phyloP scores from a whole-genome alignment of 2,888 invertebrate species.

The Epiblema foenella region DNA sequence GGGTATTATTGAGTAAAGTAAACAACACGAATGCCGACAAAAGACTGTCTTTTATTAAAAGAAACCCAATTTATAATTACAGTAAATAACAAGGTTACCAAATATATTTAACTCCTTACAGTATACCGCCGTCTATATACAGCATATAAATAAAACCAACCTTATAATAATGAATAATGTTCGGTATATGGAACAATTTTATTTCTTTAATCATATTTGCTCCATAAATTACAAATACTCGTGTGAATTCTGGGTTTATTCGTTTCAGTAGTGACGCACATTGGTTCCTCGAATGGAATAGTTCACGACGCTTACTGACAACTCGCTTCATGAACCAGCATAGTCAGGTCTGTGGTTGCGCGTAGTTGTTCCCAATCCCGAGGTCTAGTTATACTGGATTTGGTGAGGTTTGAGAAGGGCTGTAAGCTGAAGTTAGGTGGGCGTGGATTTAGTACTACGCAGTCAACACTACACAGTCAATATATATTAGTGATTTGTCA shows the following conservation, averaged over 20 bases:
- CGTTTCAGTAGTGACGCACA: conserved; percentile 14
- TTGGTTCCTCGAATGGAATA: conserved; percentile 7
- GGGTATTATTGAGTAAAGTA: too few relatives aligned
- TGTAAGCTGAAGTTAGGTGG: background rate
- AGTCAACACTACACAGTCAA: too few relatives aligned
- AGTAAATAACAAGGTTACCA: too few relatives aligned
- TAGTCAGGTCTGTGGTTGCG: background rate
- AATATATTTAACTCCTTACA: too few relatives aligned
- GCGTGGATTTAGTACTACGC: conserved; percentile 9
- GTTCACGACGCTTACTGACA: background rate
- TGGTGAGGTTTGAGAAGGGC: background rate
- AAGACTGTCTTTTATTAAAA: too few relatives aligned
- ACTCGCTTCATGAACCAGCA: background rate
- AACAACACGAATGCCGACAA: too few relatives aligned
- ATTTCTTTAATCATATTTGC: too few relatives aligned
- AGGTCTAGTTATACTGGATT: background rate
- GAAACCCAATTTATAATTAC: too few relatives aligned
- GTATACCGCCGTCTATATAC: too few relatives aligned
- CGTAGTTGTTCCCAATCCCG: background rate
- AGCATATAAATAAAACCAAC: background rate
- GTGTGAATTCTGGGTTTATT: conserved; percentile 2
- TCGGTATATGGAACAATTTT: background rate
- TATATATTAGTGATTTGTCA: background rate
- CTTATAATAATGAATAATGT: background rate
- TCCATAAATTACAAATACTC: background rate